Conservation (phyloP, 2,113 vertebrate species). For the Apus apus region DNA sequence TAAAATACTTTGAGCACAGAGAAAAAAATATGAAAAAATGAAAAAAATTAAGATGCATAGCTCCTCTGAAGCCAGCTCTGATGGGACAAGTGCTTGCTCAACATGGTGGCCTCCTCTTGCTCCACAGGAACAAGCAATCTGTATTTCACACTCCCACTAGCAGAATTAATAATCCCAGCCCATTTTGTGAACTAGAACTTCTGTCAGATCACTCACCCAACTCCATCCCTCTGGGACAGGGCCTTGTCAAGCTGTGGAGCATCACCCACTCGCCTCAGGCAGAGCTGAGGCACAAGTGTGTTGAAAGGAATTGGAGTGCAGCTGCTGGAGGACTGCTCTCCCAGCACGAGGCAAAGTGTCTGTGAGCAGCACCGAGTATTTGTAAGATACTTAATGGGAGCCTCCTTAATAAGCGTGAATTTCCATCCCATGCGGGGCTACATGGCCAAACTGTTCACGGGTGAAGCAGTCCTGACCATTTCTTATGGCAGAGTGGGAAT, state of each 20-base stretch:
- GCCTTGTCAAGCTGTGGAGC: not conserved
- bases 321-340: not conserved
- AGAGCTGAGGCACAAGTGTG: not conserved
- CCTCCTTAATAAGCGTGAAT: not conserved
- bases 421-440: not conserved
- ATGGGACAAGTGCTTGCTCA: not conserved
- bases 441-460: accelerated
- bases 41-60: not conserved
- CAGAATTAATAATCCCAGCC: conserved; percentile 15
- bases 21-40: not conserved
- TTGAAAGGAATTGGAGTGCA: not conserved
- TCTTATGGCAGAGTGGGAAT: not conserved
- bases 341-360: not conserved
- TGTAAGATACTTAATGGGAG: not conserved
- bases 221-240: not conserved
- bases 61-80: not conserved
- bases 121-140: not conserved
- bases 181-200: conserved; percentile 2
- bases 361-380: not conserved
- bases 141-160: not conserved
- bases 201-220: not conserved
- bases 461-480: not conserved
- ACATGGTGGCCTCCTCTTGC: not conserved
- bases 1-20: not conserved
- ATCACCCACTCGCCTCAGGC: conserved; percentile 28